Evolutionary conservation across 2,888 invertebrate genomes (phyloP).

Genomic region (Archips xylosteana): DNA sequence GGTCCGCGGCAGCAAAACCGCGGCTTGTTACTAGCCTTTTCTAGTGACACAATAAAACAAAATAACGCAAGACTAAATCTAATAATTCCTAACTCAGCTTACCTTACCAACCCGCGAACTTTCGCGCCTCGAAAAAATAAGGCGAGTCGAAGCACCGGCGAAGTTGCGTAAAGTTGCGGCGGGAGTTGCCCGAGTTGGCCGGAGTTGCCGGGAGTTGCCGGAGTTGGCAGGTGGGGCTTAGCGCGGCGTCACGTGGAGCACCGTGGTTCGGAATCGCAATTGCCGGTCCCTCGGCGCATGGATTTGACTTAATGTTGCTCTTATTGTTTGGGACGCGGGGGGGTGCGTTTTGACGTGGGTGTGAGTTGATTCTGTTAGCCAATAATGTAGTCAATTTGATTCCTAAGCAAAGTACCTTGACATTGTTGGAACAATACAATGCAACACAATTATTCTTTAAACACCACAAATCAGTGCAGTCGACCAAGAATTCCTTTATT

Average conservation of each 20-base stretch:
- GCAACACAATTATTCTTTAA: no score
- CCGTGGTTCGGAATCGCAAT: constrained; percentile 33
- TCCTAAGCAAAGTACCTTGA: no score
- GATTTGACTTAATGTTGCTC: constrained; percentile 38
- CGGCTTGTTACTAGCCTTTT: background rate
- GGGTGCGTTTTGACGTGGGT: background rate
- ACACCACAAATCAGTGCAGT: no score
- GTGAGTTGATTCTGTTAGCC: background rate
- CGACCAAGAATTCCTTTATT: no score
- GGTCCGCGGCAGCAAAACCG: no score
- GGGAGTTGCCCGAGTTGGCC: constrained; percentile 33
- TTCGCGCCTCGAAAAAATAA: constrained; percentile 37
- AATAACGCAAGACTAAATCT: constrained; percentile 1
- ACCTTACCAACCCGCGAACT: constrained; percentile 31
- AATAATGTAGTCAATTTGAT: no score
- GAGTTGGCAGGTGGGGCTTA: constrained; percentile 40
- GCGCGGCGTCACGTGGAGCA: constrained; percentile 27
- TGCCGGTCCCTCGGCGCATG: constrained; percentile 24
- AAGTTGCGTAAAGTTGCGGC: constrained; percentile 33
- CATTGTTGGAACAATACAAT: no score
- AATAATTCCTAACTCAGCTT: constrained; percentile 23
- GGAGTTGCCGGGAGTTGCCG: constrained; percentile 19
- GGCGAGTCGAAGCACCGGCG: constrained; percentile 15
- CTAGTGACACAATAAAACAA: background rate
- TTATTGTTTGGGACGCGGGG: constrained; percentile 32